Evolutionary conservation across 2,797 vertebrate genomes (phyloP).

Genomic region (Siniperca scherzeri): DNA sequence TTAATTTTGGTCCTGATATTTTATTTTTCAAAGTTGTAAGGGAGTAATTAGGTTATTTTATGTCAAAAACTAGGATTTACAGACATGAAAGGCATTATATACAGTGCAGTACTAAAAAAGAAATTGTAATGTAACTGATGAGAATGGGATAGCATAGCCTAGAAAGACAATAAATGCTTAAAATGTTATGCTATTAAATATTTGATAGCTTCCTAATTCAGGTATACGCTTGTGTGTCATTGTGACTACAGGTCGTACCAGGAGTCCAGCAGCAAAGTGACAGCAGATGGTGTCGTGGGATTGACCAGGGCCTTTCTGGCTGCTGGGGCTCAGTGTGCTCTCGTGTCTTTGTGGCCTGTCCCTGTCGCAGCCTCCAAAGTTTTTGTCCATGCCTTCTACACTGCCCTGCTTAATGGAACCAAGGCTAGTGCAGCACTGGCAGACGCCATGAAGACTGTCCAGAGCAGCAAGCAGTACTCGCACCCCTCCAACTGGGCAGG

Average conservation of each 20-base stretch:
- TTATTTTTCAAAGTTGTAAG: background rate
- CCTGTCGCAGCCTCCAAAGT: constrained; percentile 97
- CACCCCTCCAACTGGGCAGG: constrained; percentile 99
- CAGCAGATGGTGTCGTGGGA: constrained; percentile 95
- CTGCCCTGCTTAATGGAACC: constrained; percentile 93
- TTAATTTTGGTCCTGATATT: background rate
- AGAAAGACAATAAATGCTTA: constrained; percentile 1
- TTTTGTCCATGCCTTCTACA: constrained; percentile 96
- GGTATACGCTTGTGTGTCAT: background rate
- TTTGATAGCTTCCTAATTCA: constrained; percentile 7
- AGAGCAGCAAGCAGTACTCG: constrained; percentile 96
- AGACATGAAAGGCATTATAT: background rate
- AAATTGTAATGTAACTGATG: background rate
- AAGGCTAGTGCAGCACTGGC: constrained; percentile 95
- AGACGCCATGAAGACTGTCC: constrained; percentile 96
- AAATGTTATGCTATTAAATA: constrained; percentile 16
- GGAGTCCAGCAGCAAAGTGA: constrained; percentile 95
- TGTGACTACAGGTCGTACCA: constrained; percentile 88
- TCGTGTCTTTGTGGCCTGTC: constrained; percentile 96
- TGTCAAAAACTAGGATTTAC: background rate
- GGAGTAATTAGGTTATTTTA: background rate
- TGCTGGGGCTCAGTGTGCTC: constrained; percentile 94
- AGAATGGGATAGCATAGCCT: background rate
- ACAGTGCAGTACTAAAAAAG: background rate
- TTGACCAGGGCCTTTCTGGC: constrained; percentile 97